Evolutionary conservation across 2,797 vertebrate genomes (phyloP), one percentile per base, ranked within the genome.

Genomic region (Pelobates cultripes): DNA sequence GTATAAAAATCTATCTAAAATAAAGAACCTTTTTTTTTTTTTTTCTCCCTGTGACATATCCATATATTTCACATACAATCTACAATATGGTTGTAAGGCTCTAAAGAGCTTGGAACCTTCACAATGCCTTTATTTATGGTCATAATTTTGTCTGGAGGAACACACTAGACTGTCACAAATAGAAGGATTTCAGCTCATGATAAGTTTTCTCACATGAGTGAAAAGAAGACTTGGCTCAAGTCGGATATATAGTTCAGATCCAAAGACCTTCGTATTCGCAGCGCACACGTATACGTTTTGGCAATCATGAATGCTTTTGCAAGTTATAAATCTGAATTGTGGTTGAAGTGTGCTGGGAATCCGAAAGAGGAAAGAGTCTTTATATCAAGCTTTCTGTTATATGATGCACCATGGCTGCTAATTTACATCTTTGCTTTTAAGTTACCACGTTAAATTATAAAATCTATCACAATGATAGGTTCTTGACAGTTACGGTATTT

Each of bases 171-270:
- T 4, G 17, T 13, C 80, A 80, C 69, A 14, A 6, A 17, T 0
- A 4, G 17, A 15, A 14, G 45, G 73, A 68, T 6, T 61, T 41
- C 2, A 2, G 61, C 61, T 28, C 72, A 69, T 0, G 63, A 67
- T 0, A 3, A 72, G 45, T 4, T 72, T 44, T 44, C 73, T 64
- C 51, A 6, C 2, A 15, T 2, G 0, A 80, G 14, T 78, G 81
- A 69, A 68, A 78, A 82, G 81, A 73, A 82, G 70, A 43, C 75
- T 78, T 69, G 63, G 75, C 81, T 82, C 70, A 82, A 82, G 81
- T 0, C 3, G 73, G 10, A 77, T 1, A 45, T 66, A 78, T 0
- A 3, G 60, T 70, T 57, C 0, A 75, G 77, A 86, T 83, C 3
- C 73, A 42, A 28, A 73, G 81, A 82, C 81, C 81, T 82, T 69